These are phyloP conservation scores for Nemotelus pantherinus DNA, from an alignment of 2,888 invertebrate genomes.

Conservation along the genomic window DNA sequence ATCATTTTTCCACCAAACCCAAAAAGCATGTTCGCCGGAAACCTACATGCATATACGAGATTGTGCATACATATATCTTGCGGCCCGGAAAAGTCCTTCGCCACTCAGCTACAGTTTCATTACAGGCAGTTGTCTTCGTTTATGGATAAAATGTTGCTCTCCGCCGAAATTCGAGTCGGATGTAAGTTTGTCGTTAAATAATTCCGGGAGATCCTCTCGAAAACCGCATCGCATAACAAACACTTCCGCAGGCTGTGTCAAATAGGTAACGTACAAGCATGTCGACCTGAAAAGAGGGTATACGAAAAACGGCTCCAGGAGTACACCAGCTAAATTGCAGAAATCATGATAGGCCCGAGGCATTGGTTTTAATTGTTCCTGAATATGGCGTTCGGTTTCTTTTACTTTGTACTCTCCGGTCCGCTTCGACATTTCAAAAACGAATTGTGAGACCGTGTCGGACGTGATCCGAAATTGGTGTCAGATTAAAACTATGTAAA, in stretches of 20 bases:
- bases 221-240: constrained; percentile 20
- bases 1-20: no score
- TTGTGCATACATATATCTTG: neutral
- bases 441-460: neutral
- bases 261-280: constrained; percentile 15
- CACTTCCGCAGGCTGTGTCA: constrained; percentile 8
- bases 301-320: neutral
- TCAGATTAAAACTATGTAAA: constrained; percentile 10
- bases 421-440: neutral
- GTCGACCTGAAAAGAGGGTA: neutral
- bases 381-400: neutral
- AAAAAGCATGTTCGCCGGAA: no score
- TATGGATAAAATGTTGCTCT: constrained; percentile 14
- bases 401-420: neutral
- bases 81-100: neutral
- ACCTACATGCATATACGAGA: no score
- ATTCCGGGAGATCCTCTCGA: constrained; percentile 23
- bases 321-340: neutral
- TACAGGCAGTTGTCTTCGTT: constrained; percentile 37
- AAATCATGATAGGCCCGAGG: neutral
- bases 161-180: constrained; percentile 3
- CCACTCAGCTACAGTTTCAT: constrained; percentile 14
- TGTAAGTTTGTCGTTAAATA: constrained; percentile 33
- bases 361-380: constrained; percentile 1
- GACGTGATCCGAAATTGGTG: neutral